Conservation (phyloP, 1,140 invertebrate genomes). For the Sinella curviseta region DNA sequence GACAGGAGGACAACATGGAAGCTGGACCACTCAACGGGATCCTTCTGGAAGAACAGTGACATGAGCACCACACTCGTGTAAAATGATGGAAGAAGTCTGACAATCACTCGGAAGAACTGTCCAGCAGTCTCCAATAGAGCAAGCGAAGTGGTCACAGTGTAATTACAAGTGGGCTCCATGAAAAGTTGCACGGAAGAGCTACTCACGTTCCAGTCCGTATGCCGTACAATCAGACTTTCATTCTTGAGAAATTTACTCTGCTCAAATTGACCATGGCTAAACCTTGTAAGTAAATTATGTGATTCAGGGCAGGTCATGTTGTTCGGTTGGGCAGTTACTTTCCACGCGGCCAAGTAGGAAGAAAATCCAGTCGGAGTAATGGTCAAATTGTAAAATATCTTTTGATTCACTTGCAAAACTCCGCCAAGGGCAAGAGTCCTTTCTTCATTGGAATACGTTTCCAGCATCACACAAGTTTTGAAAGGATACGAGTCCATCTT, state of each 20-base stretch:
- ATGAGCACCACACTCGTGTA: constrained; percentile 42
- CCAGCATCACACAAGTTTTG: constrained; percentile 36
- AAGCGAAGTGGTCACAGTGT: not conserved
- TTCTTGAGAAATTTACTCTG: constrained; percentile 30
- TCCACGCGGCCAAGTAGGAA: constrained; percentile 33
- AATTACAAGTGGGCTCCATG: constrained; percentile 35
- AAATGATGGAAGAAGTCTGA: constrained; percentile 39
- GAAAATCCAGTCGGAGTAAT: constrained; percentile 11
- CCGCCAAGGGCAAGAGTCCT: not conserved
- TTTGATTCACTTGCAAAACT: constrained; percentile 11
- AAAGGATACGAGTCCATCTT: constrained; percentile 32
- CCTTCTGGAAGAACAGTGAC: constrained; percentile 36
- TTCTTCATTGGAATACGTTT: constrained; percentile 26
- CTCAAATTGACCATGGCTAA: constrained; percentile 35
- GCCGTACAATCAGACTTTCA: constrained; percentile 34
- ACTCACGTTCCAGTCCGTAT: constrained; percentile 9
- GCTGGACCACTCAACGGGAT: constrained; percentile 32
- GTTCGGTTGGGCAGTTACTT: constrained; percentile 8
- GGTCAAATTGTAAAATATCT: constrained; percentile 38
- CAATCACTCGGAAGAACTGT: constrained; percentile 38
- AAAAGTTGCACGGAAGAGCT: constrained; percentile 30
- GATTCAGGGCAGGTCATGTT: constrained; percentile 4
- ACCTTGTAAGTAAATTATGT: constrained; percentile 34
- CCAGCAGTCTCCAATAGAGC: constrained; percentile 38
- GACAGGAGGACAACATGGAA: constrained; percentile 42